A percentile compares a stretch with the other conserved stretches of the same genome.
Evolutionary conservation across 2,888 invertebrate species (phyloP).

Genomic region (Ischnura elegans): DNA sequence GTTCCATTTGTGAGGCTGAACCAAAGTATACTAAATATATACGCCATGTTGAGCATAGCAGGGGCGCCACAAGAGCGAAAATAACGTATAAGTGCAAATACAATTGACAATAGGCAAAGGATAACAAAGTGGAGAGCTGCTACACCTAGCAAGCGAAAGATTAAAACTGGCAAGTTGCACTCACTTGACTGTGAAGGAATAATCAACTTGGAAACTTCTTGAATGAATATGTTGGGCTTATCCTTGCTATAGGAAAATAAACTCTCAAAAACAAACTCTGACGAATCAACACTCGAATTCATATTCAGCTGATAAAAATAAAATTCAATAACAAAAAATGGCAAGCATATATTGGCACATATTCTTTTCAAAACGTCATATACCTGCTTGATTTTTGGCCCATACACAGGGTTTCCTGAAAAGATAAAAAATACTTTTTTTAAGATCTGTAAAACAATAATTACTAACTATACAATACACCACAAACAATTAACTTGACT

Average conservation of each 20-base stretch:
- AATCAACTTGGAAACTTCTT: constrained; percentile 27
- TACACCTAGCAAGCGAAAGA: constrained; percentile 39
- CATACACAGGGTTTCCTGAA: constrained; percentile 56
- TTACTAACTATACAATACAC: too few species aligned
- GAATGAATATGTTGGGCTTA: neutral
- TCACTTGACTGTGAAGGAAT: constrained; percentile 21
- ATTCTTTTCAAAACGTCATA: constrained; percentile 44
- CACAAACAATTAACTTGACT: too few species aligned
- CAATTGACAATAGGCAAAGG: neutral
- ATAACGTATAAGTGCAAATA: neutral
- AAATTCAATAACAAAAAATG: constrained; percentile 53
- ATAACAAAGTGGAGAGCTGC: constrained; percentile 28
- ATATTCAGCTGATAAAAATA: constrained; percentile 51
- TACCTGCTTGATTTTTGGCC: constrained; percentile 50
- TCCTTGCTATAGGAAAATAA: constrained; percentile 22
- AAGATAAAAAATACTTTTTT: neutral
- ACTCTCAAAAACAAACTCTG: constrained; percentile 12
- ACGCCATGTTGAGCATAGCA: constrained; percentile 34
- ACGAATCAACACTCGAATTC: neutral
- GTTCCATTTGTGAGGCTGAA: constrained; percentile 24
- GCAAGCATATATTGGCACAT: constrained; percentile 22
- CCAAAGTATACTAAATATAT: constrained; percentile 35
- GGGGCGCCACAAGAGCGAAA: constrained; percentile 33
- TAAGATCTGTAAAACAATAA: neutral
- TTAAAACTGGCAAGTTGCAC: neutral